Conservation (phyloP, 2,113 vertebrate genomes). For the Hippocampus comes region DNA sequence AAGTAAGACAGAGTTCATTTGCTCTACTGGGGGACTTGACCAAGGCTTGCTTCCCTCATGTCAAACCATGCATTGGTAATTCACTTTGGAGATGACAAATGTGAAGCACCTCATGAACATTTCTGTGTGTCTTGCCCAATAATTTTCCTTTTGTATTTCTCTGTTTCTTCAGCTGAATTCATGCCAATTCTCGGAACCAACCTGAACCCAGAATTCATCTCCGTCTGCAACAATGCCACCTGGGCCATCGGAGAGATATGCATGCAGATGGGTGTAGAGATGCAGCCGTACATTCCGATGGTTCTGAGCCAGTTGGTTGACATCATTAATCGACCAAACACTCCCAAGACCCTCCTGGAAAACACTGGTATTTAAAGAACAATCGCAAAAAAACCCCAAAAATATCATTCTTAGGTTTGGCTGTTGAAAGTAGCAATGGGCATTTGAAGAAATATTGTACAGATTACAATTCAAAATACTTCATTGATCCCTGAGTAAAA, state of each 20-base stretch:
- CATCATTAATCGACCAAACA: slow-evolving; percentile 94
- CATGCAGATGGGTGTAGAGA: slow-evolving; percentile 97
- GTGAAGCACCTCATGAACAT: background rate
- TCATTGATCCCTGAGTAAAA: background rate
- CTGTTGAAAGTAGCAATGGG: background rate
- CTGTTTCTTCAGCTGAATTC: slow-evolving; percentile 80
- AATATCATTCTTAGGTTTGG: background rate
- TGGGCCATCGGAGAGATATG: slow-evolving; percentile 98
- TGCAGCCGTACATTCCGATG: slow-evolving; percentile 93
- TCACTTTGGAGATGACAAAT: background rate
- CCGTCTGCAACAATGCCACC: slow-evolving; percentile 93
- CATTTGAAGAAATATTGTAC: background rate
- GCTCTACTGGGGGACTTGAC: slow-evolving; percentile 90
- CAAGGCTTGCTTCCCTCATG: slow-evolving; percentile 93
- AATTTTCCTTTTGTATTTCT: slow-evolving; percentile 7
- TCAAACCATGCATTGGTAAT: slow-evolving; percentile 91
- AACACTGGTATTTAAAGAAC: slow-evolving; percentile 79
- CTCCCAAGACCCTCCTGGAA: slow-evolving; percentile 91
- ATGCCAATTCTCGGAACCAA: slow-evolving; percentile 98
- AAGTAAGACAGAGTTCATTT: slow-evolving; percentile 93
- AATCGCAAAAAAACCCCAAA: background rate
- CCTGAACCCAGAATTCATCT: slow-evolving; percentile 94
- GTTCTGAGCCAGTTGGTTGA: slow-evolving; percentile 90
- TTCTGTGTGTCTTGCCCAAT: background rate
- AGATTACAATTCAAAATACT: too few relatives aligned